Conservation (phyloP, 2,113 vertebrate genomes). For the Chinchilla lanigera region DNA sequence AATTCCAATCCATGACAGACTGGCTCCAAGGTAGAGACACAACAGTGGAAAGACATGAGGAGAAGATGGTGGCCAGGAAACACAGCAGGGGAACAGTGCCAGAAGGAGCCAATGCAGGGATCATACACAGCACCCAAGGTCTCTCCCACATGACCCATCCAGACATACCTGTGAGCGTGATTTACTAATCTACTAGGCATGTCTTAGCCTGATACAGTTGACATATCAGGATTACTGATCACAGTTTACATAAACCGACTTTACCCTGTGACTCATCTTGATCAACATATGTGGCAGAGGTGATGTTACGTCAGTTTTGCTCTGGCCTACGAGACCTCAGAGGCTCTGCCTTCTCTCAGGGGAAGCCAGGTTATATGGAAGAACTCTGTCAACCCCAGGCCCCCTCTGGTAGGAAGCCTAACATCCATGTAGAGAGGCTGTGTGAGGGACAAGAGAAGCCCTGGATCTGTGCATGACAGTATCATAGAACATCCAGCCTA, state of each 20-base stretch:
- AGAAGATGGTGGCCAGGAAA: background rate
- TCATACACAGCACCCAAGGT: background rate
- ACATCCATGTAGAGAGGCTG: fast-evolving
- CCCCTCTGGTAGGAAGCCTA: too few species aligned
- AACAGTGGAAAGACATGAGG: background rate
- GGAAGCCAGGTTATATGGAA: background rate
- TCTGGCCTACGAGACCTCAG: background rate
- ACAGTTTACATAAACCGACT: background rate
- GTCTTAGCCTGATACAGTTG: background rate
- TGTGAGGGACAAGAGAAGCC: too few species aligned
- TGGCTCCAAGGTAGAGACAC: background rate
- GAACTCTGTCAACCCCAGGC: background rate
- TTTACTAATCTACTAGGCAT: background rate
- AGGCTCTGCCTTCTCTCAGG: background rate
- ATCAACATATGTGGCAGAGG: background rate
- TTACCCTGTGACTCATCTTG: background rate
- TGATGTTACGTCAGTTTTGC: background rate
- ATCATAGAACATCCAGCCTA: background rate
- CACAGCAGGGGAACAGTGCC: background rate
- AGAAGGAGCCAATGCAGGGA: background rate
- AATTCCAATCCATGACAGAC: background rate
- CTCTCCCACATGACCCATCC: background rate
- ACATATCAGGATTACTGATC: background rate
- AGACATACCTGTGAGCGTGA: background rate
- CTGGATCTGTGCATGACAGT: too few species aligned